These are phyloP conservation scores for Pundamilia nyererei DNA, from an alignment of 2,113 vertebrate genomes.

Conservation along the genomic window DNA sequence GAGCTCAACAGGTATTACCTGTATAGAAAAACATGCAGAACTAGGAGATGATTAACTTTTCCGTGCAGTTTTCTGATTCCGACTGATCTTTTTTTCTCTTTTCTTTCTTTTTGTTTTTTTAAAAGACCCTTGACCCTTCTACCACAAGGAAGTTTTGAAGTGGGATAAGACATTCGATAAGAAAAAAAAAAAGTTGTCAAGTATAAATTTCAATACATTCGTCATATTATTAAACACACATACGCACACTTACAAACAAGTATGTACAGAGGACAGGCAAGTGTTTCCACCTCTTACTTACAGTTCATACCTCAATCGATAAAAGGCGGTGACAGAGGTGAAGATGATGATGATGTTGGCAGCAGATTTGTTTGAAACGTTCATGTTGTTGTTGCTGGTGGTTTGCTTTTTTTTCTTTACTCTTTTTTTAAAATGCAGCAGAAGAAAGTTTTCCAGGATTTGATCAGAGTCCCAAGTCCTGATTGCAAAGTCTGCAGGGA, in stretches of 20 bases:
- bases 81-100: background rate
- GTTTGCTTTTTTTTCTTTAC: background rate
- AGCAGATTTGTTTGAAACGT: background rate
- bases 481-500: background rate
- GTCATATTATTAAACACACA: conserved; percentile 24
- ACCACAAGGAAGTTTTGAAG: background rate
- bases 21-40: background rate
- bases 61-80: background rate
- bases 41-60: conserved; percentile 27
- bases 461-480: background rate
- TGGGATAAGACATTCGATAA: background rate
- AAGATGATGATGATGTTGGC: background rate
- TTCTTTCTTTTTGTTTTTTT: background rate
- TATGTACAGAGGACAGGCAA: conserved; percentile 44
- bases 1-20: conserved; percentile 21
- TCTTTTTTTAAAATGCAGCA: background rate
- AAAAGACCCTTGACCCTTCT: background rate
- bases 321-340: background rate
- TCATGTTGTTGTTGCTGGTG: fast-evolving
- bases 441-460: background rate
- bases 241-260: conserved; percentile 27
- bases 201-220: conserved; percentile 67
- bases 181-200: conserved; percentile 34
- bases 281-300: background rate
- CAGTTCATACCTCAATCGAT: conserved; percentile 8